Evolutionary conservation across 2,888 invertebrate genomes (phyloP).

Genomic region (Cantharis lateralis): DNA sequence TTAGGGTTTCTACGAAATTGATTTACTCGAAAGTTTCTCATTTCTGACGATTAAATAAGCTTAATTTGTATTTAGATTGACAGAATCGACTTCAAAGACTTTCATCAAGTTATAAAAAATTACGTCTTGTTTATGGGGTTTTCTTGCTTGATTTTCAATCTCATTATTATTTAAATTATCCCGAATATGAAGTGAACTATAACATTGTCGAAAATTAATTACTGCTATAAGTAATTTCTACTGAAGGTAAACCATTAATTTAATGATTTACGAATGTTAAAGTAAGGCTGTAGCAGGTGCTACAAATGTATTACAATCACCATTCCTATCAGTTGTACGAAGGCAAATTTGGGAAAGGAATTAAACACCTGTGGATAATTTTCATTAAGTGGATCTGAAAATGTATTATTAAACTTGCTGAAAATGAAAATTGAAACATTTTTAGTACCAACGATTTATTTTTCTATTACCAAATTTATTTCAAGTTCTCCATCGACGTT

Average conservation of each 20-base stretch:
- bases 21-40: not conserved
- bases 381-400: not conserved
- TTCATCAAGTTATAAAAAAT: not conserved
- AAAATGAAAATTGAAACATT: not conserved
- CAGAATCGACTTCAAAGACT: not conserved
- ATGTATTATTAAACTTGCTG: not conserved
- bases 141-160: not conserved
- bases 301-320: conserved; percentile 19
- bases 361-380: conserved; percentile 18
- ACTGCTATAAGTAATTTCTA: conserved; percentile 5
- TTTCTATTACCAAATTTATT: not conserved
- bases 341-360: conserved; percentile 6
- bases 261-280: conserved; percentile 20
- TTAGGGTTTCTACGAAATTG: not conserved
- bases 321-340: conserved; percentile 9
- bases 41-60: not conserved
- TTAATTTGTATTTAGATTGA: not conserved
- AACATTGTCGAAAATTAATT: conserved; percentile 9
- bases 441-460: not conserved
- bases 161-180: not conserved
- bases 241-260: conserved; percentile 11
- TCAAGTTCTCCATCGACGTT: not conserved
- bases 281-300: conserved; percentile 17
- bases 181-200: not conserved
- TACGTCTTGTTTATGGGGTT: not conserved